These are phyloP conservation scores for Eurytoma adleriae DNA, from an alignment of 2,888 invertebrate species.

Conservation along the genomic window DNA sequence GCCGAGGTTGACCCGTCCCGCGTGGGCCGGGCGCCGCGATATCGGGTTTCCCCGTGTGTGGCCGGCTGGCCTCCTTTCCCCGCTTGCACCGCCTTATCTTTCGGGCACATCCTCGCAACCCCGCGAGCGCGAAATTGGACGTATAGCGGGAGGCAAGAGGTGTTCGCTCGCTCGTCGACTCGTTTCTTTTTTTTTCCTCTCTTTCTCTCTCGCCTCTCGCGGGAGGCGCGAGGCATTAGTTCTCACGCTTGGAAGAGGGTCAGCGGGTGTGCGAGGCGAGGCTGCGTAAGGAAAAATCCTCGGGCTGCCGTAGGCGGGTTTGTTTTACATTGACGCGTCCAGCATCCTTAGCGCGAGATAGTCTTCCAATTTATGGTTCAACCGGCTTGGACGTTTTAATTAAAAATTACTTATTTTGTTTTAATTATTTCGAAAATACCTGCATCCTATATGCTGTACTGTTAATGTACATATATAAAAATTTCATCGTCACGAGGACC, in stretches of 20 bases:
- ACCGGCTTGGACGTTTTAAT: background rate
- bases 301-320: background rate
- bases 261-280: background rate
- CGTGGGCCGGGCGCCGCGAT: constrained; percentile 68
- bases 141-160: constrained; percentile 23
- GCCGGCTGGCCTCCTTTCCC: constrained; percentile 40
- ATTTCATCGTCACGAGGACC: background rate
- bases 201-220: background rate
- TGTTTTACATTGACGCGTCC: background rate
- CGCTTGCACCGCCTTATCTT: constrained; percentile 46
- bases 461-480: background rate
- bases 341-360: background rate
- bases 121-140: constrained; percentile 38
- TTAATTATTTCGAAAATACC: background rate
- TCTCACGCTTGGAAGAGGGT: constrained; percentile 52
- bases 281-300: constrained; percentile 19
- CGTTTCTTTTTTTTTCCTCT: background rate
- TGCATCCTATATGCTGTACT: background rate
- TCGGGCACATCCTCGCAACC: constrained; percentile 49
- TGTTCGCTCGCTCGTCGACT: background rate
- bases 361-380: background rate
- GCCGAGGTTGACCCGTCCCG: constrained; percentile 66
- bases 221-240: constrained; percentile 19
- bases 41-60: constrained; percentile 21
- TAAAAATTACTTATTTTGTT: too few species aligned